Percentiles rank a stretch among this genome's conserved stretches.
Conservation (phyloP, 2,888 invertebrate species). For the Hirtodrosophila alboralis region DNA sequence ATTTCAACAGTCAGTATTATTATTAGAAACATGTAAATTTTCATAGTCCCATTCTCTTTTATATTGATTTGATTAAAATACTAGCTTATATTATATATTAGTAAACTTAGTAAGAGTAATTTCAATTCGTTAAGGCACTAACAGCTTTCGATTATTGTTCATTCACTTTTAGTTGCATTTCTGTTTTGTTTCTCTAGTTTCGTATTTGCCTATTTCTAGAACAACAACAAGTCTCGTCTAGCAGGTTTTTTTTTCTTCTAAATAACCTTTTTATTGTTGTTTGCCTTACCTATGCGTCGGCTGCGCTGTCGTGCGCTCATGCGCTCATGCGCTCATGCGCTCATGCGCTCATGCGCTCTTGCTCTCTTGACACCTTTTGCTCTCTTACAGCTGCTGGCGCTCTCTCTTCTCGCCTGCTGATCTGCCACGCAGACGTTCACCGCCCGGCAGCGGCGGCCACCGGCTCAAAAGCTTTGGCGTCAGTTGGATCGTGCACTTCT, state of each 20-base stretch:
- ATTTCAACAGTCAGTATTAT: no score
- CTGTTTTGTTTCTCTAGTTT: conserved; percentile 38
- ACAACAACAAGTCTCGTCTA: conserved; percentile 35
- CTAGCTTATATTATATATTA: no score
- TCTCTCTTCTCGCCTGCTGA: conserved; percentile 16
- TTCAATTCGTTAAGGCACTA: not conserved
- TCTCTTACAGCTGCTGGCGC: conserved; percentile 11
- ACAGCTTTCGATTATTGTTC: conserved; percentile 3
- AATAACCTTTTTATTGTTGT: not conserved
- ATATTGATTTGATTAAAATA: no score
- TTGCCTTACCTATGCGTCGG: conserved; percentile 8
- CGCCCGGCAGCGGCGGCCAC: conserved; percentile 3
- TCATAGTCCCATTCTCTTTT: no score
- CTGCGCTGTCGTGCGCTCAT: conserved; percentile 4
- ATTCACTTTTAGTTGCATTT: conserved; percentile 6
- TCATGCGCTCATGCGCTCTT: not conserved
- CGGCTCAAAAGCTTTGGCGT: conserved; percentile 3
- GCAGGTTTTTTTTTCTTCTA: conserved; percentile 47
- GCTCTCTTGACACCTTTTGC: conserved; percentile 1
- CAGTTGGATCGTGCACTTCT: conserved; percentile 52
- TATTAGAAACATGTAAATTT: no score
- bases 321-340: conserved; percentile 6
- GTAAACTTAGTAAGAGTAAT: conserved; percentile 14
- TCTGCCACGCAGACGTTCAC: conserved; percentile 19
- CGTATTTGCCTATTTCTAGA: conserved; percentile 30